Evolutionary conservation across 92 coral and sea anemone genomes (phyloP).

Genomic region (Diadumene lineata): DNA sequence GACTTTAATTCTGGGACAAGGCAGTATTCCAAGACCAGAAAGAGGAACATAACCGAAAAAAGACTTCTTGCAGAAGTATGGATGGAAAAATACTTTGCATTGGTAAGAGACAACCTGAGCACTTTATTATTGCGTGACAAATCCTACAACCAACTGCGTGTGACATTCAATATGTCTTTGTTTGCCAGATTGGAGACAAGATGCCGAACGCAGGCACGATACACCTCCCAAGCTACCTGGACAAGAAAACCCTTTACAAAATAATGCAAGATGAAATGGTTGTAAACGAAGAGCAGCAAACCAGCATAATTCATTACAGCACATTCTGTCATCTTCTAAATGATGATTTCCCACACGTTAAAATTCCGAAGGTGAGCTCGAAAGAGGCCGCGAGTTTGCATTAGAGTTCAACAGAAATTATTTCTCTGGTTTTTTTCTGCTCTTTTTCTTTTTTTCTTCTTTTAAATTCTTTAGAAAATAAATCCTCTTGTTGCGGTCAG

Average conservation of each 20-base stretch:
- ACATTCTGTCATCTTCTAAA: not conserved
- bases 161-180: not conserved
- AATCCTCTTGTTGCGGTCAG: too few relatives aligned
- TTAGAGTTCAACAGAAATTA: too few relatives aligned
- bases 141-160: too few relatives aligned
- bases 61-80: constrained; percentile 24
- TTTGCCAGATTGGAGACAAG: constrained; percentile 23
- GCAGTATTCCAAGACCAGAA: not conserved
- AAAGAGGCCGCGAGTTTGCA: too few relatives aligned
- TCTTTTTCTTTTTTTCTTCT: not conserved
- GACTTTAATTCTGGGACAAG: constrained; percentile 2
- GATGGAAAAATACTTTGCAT: constrained; percentile 15
- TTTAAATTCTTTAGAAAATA: too few relatives aligned
- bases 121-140: too few relatives aligned
- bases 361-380: not conserved
- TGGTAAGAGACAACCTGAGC: too few relatives aligned
- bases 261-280: too few relatives aligned
- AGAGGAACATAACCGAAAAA: constrained; percentile 11
- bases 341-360: not conserved
- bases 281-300: not conserved
- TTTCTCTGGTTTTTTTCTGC: not conserved
- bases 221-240: constrained; percentile 39
- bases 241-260: not conserved
- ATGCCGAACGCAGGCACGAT: constrained; percentile 30
- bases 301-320: constrained; percentile 1